phyloP scores from a whole-genome alignment of 2,113 vertebrate species.

The Corythornis cristatus region DNA sequence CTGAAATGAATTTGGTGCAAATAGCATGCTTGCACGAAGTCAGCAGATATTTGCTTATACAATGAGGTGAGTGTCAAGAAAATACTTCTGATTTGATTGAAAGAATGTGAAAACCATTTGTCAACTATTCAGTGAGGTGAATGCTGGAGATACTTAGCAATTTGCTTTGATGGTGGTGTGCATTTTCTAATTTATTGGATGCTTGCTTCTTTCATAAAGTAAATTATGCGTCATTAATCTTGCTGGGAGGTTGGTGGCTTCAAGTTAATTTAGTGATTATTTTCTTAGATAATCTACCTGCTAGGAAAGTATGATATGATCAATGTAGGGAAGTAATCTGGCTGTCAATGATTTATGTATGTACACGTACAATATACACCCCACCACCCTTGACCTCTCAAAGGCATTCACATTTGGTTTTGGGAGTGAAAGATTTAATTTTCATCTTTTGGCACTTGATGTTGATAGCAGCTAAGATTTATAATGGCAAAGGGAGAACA shows the following conservation, averaged over 20 bases:
- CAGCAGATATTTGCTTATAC: slow-evolving; percentile 16
- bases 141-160: slow-evolving; percentile 69
- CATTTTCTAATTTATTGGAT: slow-evolving; percentile 80
- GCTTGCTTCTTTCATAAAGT: slow-evolving; percentile 77
- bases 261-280: slow-evolving; percentile 76
- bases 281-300: slow-evolving; percentile 71
- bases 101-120: slow-evolving; percentile 67
- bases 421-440: slow-evolving; percentile 31
- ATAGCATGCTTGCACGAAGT: background rate
- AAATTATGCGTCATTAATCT: slow-evolving; percentile 81
- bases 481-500: background rate
- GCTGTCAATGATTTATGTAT: slow-evolving; percentile 32
- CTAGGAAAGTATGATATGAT: slow-evolving; percentile 61
- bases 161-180: slow-evolving; percentile 65
- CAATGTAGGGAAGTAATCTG: slow-evolving; percentile 56
- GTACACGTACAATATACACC: background rate
- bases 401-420: slow-evolving; percentile 39
- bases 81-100: slow-evolving; percentile 36
- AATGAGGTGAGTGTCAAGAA: slow-evolving; percentile 6
- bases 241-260: slow-evolving; percentile 61
- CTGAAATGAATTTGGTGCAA: background rate
- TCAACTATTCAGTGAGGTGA: slow-evolving; percentile 65
- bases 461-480: slow-evolving; percentile 36
- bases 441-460: background rate
- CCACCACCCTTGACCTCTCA: background rate